Base-by-base conservation (phyloP, 2,797 vertebrate species). In the Helostoma temminkii region DNA sequence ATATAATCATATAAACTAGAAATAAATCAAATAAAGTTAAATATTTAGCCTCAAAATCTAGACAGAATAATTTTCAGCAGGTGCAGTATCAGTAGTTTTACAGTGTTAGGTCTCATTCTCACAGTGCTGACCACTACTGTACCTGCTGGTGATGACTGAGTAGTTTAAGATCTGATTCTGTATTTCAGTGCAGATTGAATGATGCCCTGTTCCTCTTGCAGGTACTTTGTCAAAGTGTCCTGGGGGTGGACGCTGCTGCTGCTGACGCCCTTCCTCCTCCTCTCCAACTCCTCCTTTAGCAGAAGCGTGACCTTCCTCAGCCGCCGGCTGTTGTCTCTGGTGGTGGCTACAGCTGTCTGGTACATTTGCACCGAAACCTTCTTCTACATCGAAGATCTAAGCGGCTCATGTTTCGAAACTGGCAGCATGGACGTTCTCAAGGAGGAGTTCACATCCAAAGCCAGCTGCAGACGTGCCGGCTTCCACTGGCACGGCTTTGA, bases 181-280 rank as follows among this genome's bases (percentile, higher is more conserved):
- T 3, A 48, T 48, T 16, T 22, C 1, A 22, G 5, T 19, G 4
- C 16, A 42, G 4, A 22, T 18, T 43, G 9, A 36, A 8, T 56
- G 9, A n/a, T 24, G 3, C 4, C 2, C 5, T 48, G 1, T 70
- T 45, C 9, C 0, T 66, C 54, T 19, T 62, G 19, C 93, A 99
- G 98, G 6, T 98, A 97, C 74, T 98, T 99, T 56, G 97, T 99
- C 69, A 99, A 99, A 87, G 0, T 97, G 61, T 96, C 97, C 54
- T 99, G 97, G 97, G 96, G 93, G 6, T 99, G 98, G 98, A 99
- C 97, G 0, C 74, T 99, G 80, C 83, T 93, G 62, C 94, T 98
- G 37, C 94, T 99, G 47, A 91, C 97, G 6, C 97, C 97, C 15
- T 99, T 99, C 92, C 89, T 99, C 9, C 42, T 91, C 9, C 84